Evolutionary conservation across 2,888 invertebrate genomes (phyloP), one percentile per base, ranked within the genome.

Genomic region (Apeira syringaria): DNA sequence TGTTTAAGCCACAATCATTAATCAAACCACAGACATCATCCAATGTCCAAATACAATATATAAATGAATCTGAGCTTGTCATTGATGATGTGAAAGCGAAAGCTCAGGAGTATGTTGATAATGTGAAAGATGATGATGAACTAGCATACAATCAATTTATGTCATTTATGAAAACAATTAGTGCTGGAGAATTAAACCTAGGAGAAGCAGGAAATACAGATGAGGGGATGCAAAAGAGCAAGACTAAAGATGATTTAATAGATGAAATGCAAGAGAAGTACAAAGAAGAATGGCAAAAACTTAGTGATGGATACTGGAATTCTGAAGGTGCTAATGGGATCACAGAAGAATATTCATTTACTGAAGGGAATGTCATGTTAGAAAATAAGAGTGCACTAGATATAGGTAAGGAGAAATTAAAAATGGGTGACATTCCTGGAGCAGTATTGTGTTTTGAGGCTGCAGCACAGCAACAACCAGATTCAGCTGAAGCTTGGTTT

Each of bases 371-470:
- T 91, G 95, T 97, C 6, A 94, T 98, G 93, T 84, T 92, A 32
- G 93, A 95, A 62, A 80, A 94, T 53, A 90, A 91, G 35, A 94
- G 96, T 85, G 95, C 98, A 0, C 92, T 98, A 46, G 94, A 95
- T 74, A 94, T 96, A 62, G 99, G 98, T 0, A 94, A 97, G 71
- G 92, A 94, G 60, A 94, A 95, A 70, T 81, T 99, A 53, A 92
- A 93, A 61, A 92, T 93, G 59, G 98, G 98, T 5, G 99, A 99
- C 80, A 92, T 99, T 54, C 97, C 99, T 17, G 96, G 97, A 59
- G 99, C 99, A 8, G 98, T 98, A 0, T 83, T 99, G 13, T 96
- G 98, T 68, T 99, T 99, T 85, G 99, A 99, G 86, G 97, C 97
- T 34, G 98, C 99, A 5, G 97, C 94, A 2, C 95, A 96, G 67